Evolutionary conservation across 2,113 vertebrate genomes (phyloP).

Genomic region (Anthoscopus minutus): DNA sequence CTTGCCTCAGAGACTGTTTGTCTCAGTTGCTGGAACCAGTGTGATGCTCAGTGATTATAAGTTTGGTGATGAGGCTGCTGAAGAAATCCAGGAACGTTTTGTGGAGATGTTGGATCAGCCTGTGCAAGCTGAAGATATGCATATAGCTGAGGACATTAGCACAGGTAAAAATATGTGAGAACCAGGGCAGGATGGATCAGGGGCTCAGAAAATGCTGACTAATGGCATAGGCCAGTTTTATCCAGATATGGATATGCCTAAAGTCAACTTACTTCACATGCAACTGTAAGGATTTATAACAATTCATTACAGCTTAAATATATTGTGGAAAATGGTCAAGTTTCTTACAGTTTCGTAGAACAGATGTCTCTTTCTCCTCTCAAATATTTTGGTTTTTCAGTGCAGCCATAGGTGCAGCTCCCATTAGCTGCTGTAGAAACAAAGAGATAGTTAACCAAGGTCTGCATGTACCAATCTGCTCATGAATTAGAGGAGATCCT

Average conservation of each 20-base stretch:
- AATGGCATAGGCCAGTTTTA: not conserved
- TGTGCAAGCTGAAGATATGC: conserved; percentile 66
- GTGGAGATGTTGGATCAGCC: conserved; percentile 73
- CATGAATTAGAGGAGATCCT: not conserved
- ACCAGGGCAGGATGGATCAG: not conserved
- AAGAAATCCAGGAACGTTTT: conserved; percentile 74
- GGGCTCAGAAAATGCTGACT: not conserved
- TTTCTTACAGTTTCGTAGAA: not conserved
- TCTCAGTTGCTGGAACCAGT: conserved; percentile 65
- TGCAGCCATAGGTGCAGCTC: not conserved
- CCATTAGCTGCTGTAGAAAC: not conserved
- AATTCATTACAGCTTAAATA: not conserved
- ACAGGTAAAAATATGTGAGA: conserved; percentile 68
- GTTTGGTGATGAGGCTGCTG: conserved; percentile 70
- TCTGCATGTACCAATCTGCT: not conserved
- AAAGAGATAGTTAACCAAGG: not conserved
- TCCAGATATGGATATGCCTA: not conserved
- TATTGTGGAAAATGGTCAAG: not conserved
- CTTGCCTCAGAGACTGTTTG: conserved; percentile 76
- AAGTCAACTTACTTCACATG: not conserved
- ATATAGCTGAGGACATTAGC: conserved; percentile 65
- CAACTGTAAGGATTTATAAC: not conserved
- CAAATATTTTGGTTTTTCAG: not conserved
- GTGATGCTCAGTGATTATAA: conserved; percentile 78
- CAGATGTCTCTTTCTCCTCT: not conserved